Percentiles rank a stretch among this genome's conserved stretches.
These are phyloP conservation scores for Artemia franciscana DNA, from an alignment of 1,140 invertebrate genomes.

Conservation along the genomic window DNA sequence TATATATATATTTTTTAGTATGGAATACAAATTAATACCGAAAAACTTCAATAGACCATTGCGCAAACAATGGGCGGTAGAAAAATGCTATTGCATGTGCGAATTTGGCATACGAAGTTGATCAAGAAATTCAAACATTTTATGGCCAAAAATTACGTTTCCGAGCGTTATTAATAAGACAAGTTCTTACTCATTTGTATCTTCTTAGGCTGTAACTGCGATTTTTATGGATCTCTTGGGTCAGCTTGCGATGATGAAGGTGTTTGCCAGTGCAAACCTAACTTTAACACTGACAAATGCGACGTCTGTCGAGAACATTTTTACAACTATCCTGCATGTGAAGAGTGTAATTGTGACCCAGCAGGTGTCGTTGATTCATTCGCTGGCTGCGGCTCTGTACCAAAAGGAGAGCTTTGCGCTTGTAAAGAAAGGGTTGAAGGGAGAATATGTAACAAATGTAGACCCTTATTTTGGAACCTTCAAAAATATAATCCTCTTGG, in stretches of 20 bases:
- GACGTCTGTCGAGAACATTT: constrained; percentile 74
- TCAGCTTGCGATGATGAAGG: constrained; percentile 69
- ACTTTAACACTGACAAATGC: constrained; percentile 62
- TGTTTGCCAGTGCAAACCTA: constrained; percentile 58
- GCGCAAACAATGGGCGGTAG: too few species aligned
- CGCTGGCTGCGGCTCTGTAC: constrained; percentile 61
- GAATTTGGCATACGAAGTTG: too few species aligned
- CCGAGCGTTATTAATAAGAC: too few species aligned
- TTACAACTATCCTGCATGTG: constrained; percentile 90
- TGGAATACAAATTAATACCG: too few species aligned
- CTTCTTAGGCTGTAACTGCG: constrained; percentile 63
- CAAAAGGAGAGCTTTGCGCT: constrained; percentile 70
- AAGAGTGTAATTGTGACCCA: constrained; percentile 96
- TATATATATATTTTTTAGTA: too few species aligned
- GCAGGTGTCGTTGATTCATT: constrained; percentile 73
- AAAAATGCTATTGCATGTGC: too few species aligned
- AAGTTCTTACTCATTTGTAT: too few species aligned
- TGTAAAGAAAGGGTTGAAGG: constrained; percentile 86
- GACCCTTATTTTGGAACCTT: constrained; percentile 82
- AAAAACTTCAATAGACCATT: too few species aligned
- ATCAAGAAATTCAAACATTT: too few species aligned
- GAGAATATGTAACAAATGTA: constrained; percentile 80
- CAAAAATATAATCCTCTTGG: constrained; percentile 61
- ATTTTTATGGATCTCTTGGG: constrained; percentile 62
- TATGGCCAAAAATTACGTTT: too few species aligned